phyloP scores from a whole-genome alignment of 2,797 vertebrate genomes.

The Crypturellus tataupa region DNA sequence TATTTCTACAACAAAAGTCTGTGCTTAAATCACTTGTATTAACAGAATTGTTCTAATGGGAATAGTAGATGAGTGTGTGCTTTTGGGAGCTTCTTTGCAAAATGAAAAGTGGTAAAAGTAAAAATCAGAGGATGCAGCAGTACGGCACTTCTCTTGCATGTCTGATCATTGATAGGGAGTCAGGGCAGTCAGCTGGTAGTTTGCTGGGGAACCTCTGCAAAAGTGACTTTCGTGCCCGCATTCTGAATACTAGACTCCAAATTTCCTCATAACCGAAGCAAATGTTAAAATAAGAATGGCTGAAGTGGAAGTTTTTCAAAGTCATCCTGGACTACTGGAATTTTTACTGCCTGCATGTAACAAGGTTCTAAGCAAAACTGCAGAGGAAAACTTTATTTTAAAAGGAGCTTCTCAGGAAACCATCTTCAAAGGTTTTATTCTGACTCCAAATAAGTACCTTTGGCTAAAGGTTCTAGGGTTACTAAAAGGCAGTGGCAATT shows the following conservation, averaged over 20 bases:
- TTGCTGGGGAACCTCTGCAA: not conserved
- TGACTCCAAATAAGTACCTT: not conserved
- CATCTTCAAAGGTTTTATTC: not conserved
- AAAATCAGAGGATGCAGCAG: conserved; percentile 1
- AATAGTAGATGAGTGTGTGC: conserved; percentile 59
- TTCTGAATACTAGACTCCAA: not conserved
- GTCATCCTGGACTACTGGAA: not conserved
- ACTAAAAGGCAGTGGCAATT: not conserved
- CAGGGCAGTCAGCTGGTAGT: not conserved
- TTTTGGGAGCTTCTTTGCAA: not conserved
- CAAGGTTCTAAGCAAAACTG: not conserved
- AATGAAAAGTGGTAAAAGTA: not conserved
- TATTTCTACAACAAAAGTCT: conserved; percentile 72
- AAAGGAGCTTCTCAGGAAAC: not conserved
- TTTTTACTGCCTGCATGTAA: not conserved
- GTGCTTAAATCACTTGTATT: conserved; percentile 49
- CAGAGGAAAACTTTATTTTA: not conserved
- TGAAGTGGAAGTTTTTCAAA: not conserved
- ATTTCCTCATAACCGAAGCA: not conserved
- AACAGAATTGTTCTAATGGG: conserved; percentile 70
- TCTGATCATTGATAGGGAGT: not conserved
- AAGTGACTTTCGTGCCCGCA: not conserved
- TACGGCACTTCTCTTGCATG: not conserved
- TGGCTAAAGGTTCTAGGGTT: not conserved
- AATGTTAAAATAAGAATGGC: not conserved